Conservation (phyloP, 2,113 vertebrate genomes). For the Genyomyrus donnyi region DNA sequence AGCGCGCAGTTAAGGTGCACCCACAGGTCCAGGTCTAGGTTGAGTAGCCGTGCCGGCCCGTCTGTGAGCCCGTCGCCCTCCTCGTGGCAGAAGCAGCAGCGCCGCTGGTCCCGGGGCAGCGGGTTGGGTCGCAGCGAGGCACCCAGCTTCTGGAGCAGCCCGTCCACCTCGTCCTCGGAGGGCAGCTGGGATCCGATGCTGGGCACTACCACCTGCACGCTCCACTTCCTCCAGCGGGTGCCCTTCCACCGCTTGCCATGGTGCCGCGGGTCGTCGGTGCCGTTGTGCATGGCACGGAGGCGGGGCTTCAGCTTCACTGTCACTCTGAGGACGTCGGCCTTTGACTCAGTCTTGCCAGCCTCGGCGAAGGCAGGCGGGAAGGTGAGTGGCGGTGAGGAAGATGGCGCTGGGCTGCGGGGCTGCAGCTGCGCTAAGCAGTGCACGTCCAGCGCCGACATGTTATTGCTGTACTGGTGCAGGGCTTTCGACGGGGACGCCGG, state of each 20-base stretch:
- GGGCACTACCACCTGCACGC: conserved; percentile 70
- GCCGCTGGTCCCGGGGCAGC: conserved; percentile 73
- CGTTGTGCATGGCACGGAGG: conserved; percentile 66
- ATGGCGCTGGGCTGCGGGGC: conserved; percentile 50
- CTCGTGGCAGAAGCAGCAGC: conserved; percentile 92
- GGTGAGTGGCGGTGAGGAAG: conserved; percentile 55
- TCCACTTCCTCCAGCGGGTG: conserved; percentile 88
- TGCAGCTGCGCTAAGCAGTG: conserved; percentile 76
- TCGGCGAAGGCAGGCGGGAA: conserved; percentile 72
- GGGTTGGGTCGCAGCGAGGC: conserved; percentile 78
- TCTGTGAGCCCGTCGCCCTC: conserved; percentile 85
- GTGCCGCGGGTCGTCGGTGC: conserved; percentile 54
- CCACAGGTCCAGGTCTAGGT: conserved; percentile 95
- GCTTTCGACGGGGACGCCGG: conserved; percentile 49
- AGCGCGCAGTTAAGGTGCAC: conserved; percentile 87
- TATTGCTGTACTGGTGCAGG: conserved; percentile 82
- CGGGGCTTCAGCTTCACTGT: conserved; percentile 89
- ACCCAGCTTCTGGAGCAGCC: conserved; percentile 74
- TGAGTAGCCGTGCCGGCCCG: conserved; percentile 86
- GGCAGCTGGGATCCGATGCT: conserved; percentile 66
- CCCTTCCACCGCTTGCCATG: conserved; percentile 73
- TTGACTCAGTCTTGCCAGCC: conserved; percentile 32
- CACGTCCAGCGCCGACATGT: conserved; percentile 79
- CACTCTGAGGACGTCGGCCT: conserved; percentile 83
- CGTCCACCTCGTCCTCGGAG: conserved; percentile 77